Percentiles rank a stretch among this genome's conserved stretches.
These are phyloP conservation scores for Oplegnathus fasciatus DNA, from an alignment of 2,113 vertebrate genomes.

Conservation along the genomic window DNA sequence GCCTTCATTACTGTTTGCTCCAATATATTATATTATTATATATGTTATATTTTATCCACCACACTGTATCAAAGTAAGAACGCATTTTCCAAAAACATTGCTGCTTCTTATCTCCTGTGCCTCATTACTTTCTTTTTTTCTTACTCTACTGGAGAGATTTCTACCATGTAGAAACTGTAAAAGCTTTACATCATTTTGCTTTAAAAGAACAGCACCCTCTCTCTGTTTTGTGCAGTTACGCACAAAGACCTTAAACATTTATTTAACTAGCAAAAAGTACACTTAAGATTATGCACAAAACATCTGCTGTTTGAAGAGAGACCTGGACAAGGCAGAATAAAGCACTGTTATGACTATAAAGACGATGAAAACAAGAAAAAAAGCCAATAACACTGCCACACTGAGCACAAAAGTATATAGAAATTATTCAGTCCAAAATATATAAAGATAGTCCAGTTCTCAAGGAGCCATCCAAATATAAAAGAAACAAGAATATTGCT, in stretches of 20 bases:
- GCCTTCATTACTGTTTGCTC: background rate
- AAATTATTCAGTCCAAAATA: background rate
- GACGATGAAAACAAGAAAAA: no score
- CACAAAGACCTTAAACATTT: background rate
- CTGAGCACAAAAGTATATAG: background rate
- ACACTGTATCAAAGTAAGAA: background rate
- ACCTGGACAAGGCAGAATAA: background rate
- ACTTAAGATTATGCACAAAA: background rate
- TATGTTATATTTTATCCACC: background rate
- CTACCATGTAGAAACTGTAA: background rate
- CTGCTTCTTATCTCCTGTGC: background rate
- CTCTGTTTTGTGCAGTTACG: background rate
- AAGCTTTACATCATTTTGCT: background rate
- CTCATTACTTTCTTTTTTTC: background rate
- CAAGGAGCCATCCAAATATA: background rate
- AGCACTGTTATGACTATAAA: background rate
- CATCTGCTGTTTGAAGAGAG: background rate
- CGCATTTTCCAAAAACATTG: background rate
- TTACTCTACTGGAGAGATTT: background rate
- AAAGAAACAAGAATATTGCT: background rate
- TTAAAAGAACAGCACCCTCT: background rate
- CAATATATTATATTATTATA: background rate
- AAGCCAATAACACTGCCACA: background rate
- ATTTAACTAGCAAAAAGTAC: background rate
- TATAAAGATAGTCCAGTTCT: background rate